A percentile compares a stretch with the other conserved stretches of the same genome.
phyloP scores from a whole-genome alignment of 2,888 invertebrate species.

The Parapristionchus giblindavisi region DNA sequence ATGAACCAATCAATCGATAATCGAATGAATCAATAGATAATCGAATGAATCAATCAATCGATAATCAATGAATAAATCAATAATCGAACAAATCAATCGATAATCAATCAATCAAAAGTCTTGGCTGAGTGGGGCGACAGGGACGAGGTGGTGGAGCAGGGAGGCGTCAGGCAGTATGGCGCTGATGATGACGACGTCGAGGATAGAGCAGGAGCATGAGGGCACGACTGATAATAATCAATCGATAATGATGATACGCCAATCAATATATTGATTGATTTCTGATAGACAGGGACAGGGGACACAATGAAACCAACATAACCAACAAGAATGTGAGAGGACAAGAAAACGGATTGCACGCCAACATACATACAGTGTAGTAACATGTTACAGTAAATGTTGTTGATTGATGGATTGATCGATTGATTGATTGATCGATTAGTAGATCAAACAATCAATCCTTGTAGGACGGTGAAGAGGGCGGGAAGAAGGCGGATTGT shows the following conservation, averaged over 20 bases:
- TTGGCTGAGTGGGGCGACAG: constrained; percentile 2
- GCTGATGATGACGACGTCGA: not conserved
- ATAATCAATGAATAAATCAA: not conserved
- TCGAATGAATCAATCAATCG: too few species aligned
- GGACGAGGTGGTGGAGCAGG: constrained; percentile 9
- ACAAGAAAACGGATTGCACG: too few species aligned
- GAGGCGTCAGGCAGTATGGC: not conserved
- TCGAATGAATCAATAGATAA: too few species aligned
- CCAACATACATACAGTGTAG: too few species aligned
- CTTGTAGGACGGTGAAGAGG: constrained; percentile 21
- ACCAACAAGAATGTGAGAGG: not conserved
- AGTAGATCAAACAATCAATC: not conserved
- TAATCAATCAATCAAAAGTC: not conserved
- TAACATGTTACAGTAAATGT: too few species aligned
- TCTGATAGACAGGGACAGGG: not conserved
- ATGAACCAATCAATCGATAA: too few species aligned
- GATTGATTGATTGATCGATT: too few species aligned
- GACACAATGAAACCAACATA: not conserved
- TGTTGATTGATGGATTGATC: too few species aligned
- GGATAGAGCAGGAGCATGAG: not conserved
- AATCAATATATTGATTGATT: not conserved
- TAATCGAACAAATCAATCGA: not conserved
- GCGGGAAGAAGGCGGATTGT: constrained; percentile 17
- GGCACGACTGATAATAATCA: not conserved
- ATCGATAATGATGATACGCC: not conserved